phyloP scores from a whole-genome alignment of 2,797 vertebrate genomes.

The Anguilla megastoma region DNA sequence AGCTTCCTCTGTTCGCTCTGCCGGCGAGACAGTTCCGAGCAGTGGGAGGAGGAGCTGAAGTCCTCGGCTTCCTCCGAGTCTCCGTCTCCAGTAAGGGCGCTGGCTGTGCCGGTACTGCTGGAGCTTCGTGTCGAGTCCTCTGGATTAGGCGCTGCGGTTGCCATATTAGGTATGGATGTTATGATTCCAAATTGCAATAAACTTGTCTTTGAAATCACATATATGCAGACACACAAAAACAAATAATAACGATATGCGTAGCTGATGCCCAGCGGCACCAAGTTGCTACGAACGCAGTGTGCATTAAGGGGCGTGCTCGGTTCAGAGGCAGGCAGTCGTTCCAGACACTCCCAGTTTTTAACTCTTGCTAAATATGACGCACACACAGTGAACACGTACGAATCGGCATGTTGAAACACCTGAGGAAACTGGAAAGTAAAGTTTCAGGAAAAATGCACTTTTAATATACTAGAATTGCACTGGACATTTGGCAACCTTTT shows the following conservation, averaged over 20 bases:
- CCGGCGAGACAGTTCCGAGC: conserved; percentile 78
- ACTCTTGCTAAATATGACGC: not conserved
- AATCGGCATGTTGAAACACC: not conserved
- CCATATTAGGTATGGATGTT: conserved; percentile 3
- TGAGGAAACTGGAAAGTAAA: not conserved
- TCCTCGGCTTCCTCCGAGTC: conserved; percentile 76
- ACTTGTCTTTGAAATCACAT: conserved; percentile 56
- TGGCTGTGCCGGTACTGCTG: conserved; percentile 48
- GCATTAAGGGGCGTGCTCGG: not conserved
- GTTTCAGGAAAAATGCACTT: not conserved
- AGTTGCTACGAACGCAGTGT: not conserved
- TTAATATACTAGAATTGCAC: not conserved
- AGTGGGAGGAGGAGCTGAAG: conserved; percentile 77
- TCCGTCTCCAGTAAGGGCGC: conserved; percentile 56
- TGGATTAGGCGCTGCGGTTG: not conserved
- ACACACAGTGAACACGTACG: not conserved
- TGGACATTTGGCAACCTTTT: too few species aligned
- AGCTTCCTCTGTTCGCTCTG: conserved; percentile 83
- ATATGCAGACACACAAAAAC: conserved; percentile 55
- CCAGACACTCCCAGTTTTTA: not conserved
- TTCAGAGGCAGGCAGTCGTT: not conserved
- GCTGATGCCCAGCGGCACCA: not conserved
- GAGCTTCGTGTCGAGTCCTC: conserved; percentile 29
- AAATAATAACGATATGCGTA: conserved; percentile 58
- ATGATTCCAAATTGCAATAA: conserved; percentile 38